Conservation (phyloP, 2,888 invertebrate species). For the Ametastegia equiseti region DNA sequence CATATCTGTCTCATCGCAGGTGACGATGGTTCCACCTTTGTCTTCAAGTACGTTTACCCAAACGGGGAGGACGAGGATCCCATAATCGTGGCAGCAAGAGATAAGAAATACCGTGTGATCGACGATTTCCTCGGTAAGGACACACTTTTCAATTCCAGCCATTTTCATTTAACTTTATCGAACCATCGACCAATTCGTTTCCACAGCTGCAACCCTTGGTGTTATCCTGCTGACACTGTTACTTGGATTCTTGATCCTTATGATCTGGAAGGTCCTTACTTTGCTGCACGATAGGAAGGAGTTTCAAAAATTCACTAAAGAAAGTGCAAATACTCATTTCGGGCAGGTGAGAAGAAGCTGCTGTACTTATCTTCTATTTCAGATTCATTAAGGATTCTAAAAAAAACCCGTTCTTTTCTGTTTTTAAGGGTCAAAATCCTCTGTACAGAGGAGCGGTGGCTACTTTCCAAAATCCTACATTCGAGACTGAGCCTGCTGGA, state of each 20-base stretch:
- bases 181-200: background rate
- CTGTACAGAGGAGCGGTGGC: constrained; percentile 88
- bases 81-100: constrained; percentile 75
- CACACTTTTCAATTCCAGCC: no score
- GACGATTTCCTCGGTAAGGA: constrained; percentile 75
- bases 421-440: constrained; percentile 84
- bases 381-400: background rate
- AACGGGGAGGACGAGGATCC: constrained; percentile 68
- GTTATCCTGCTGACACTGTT: constrained; percentile 85
- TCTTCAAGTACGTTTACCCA: constrained; percentile 75
- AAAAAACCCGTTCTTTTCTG: background rate
- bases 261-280: constrained; percentile 89
- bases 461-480: constrained; percentile 85
- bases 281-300: constrained; percentile 87
- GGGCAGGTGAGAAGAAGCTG: constrained; percentile 77
- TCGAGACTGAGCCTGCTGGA: constrained; percentile 49
- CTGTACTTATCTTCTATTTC: background rate
- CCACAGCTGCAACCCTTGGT: constrained; percentile 82
- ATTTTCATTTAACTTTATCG: background rate
- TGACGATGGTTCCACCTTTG: constrained; percentile 75
- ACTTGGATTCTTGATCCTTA: constrained; percentile 83
- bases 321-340: constrained; percentile 84
- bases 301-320: constrained; percentile 85
- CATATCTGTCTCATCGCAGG: constrained; percentile 75
- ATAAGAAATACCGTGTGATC: constrained; percentile 74